A percentile compares a stretch with the other conserved stretches of the same genome.
These are phyloP conservation scores for Geotrypetes seraphini DNA, from an alignment of 2,797 vertebrate species.

Conservation along the genomic window DNA sequence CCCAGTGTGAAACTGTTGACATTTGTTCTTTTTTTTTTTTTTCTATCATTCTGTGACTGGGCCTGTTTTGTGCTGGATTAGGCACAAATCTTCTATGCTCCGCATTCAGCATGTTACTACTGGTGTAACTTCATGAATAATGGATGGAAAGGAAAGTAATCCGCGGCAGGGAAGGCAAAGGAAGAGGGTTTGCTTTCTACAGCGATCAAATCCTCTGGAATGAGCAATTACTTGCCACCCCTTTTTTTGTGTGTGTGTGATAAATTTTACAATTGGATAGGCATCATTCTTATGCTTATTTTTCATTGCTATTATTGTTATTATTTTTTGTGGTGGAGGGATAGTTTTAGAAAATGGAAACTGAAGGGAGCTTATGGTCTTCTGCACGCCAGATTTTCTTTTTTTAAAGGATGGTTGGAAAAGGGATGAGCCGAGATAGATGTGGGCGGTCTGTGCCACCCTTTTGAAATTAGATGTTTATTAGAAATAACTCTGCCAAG, in stretches of 20 bases:
- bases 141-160: slow-evolving; percentile 98
- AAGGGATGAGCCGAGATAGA: no score
- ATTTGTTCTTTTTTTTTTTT: slow-evolving; percentile 99
- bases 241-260: slow-evolving; percentile 57
- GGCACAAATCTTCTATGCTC: slow-evolving; percentile 96
- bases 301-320: no score
- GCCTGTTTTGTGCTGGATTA: slow-evolving; percentile 99
- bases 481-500: no score
- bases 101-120: slow-evolving; percentile 98
- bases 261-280: slow-evolving; percentile 37
- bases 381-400: no score
- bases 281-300: no score
- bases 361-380: no score
- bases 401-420: no score
- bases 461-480: no score
- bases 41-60: slow-evolving; percentile 97
- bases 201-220: slow-evolving; percentile 57
- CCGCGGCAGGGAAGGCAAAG: slow-evolving; percentile 65
- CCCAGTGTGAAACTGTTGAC: slow-evolving; percentile 99
- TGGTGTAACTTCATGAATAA: slow-evolving; percentile 99
- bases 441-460: no score
- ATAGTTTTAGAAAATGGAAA: no score
- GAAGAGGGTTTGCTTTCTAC: slow-evolving; percentile 49
- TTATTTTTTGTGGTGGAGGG: no score
- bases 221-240: slow-evolving; percentile 57